phyloP scores from a whole-genome alignment of 2,113 vertebrate species.

The Lucifuga dentata region DNA sequence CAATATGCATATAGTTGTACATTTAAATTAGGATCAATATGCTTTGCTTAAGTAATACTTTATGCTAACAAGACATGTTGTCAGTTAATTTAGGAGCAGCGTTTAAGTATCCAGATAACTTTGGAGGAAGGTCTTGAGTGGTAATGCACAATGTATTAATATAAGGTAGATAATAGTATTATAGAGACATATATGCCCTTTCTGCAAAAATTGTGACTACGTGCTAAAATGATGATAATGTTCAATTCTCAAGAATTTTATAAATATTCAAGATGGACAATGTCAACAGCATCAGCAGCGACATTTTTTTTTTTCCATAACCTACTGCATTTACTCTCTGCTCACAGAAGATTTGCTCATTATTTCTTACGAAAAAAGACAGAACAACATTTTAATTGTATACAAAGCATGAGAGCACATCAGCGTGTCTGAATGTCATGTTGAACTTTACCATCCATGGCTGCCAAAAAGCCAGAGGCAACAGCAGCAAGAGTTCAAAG shows the following conservation, averaged over 20 bases:
- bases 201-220: background rate
- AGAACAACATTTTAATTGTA: slow-evolving; percentile 44
- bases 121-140: slow-evolving; percentile 23
- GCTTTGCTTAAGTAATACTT: slow-evolving; percentile 67
- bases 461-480: slow-evolving; percentile 67
- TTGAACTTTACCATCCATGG: slow-evolving; percentile 67
- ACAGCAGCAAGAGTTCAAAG: slow-evolving; percentile 77
- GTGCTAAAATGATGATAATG: background rate
- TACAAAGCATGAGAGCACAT: slow-evolving; percentile 44
- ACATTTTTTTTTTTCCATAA: slow-evolving; percentile 14
- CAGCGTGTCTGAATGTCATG: slow-evolving; percentile 55
- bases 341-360: slow-evolving; percentile 9
- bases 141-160: slow-evolving; percentile 29
- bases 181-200: background rate
- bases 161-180: background rate
- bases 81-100: slow-evolving; percentile 52
- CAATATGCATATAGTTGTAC: slow-evolving; percentile 75
- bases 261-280: background rate
- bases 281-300: background rate
- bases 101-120: slow-evolving; percentile 57
- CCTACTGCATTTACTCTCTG: background rate
- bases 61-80: slow-evolving; percentile 66
- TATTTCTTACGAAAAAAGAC: slow-evolving; percentile 14
- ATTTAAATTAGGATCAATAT: slow-evolving; percentile 77
- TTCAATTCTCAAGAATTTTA: background rate